Evolutionary conservation across 92 coral and sea anemone genomes (phyloP).

Genomic region (Porites evermanni): DNA sequence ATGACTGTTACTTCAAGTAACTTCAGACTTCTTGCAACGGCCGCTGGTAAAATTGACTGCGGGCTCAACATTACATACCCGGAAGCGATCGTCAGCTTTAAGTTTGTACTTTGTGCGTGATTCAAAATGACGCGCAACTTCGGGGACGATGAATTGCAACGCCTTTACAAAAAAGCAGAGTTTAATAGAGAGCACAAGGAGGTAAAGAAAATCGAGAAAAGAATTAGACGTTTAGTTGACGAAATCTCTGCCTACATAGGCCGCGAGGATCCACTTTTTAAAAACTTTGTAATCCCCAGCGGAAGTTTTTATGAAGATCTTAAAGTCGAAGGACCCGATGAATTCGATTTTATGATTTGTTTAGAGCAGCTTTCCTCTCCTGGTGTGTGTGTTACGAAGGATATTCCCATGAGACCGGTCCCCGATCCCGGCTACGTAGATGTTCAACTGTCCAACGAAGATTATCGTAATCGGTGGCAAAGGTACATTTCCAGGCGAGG

Average conservation of each 20-base stretch:
- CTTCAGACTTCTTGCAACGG: too few relatives aligned
- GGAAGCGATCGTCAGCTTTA: too few relatives aligned
- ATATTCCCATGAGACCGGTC: constrained; percentile 51
- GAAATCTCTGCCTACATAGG: constrained; percentile 35
- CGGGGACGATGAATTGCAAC: too few relatives aligned
- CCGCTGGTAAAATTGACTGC: too few relatives aligned
- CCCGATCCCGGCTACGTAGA: constrained; percentile 64
- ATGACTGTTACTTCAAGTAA: too few relatives aligned
- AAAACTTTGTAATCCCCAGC: constrained; percentile 41
- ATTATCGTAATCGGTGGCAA: neutral
- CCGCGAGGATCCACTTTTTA: constrained; percentile 34
- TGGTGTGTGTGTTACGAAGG: constrained; percentile 46
- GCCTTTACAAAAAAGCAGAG: constrained; percentile 31
- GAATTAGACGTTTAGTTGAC: constrained; percentile 18
- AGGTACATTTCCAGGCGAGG: constrained; percentile 45
- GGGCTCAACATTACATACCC: too few relatives aligned
- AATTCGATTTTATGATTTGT: constrained; percentile 69
- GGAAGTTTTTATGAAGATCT: constrained; percentile 70
- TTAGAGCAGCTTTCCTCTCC: constrained; percentile 43
- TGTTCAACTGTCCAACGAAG: constrained; percentile 8
- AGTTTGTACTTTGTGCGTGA: too few relatives aligned
- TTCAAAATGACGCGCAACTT: too few relatives aligned
- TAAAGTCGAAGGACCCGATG: constrained; percentile 62
- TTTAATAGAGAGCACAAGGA: constrained; percentile 49
- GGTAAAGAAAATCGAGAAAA: constrained; percentile 56